phyloP scores from a whole-genome alignment of 2,113 vertebrate genomes.

The Heliornis fulica region DNA sequence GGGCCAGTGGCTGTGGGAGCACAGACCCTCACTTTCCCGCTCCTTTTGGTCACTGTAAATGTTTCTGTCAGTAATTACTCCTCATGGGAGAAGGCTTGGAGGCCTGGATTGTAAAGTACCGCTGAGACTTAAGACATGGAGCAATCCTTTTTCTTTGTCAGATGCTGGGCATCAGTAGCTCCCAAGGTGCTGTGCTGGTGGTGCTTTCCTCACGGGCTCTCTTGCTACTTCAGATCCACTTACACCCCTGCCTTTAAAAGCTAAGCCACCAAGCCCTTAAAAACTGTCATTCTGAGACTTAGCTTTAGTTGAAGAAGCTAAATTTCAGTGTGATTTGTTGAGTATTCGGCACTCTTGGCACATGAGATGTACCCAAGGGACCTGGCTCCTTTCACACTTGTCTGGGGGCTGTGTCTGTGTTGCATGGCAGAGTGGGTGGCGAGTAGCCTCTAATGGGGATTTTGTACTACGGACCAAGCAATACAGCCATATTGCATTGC shows the following conservation, averaged over 20 bases:
- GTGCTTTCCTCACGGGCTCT: not conserved
- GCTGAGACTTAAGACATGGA: not conserved
- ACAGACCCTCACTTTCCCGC: not conserved
- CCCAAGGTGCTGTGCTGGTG: not conserved
- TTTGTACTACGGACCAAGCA: not conserved
- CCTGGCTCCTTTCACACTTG: not conserved
- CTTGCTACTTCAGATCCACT: fast-evolving
- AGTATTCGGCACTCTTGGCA: fast-evolving
- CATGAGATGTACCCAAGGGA: fast-evolving
- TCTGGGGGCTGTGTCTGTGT: not conserved
- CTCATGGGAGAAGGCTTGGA: not conserved
- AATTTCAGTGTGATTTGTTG: not conserved
- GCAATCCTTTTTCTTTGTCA: not conserved
- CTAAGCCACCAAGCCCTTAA: not conserved
- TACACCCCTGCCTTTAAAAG: not conserved
- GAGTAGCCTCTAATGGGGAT: fast-evolving
- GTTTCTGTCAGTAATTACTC: not conserved
- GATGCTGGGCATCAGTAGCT: not conserved
- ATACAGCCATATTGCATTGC: no score
- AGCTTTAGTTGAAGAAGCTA: not conserved
- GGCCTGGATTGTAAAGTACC: not conserved
- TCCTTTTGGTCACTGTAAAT: not conserved
- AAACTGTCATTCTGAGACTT: not conserved
- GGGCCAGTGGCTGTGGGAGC: not conserved
- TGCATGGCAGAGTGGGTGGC: fast-evolving